Percentiles rank a stretch among this genome's conserved stretches.
phyloP scores from a whole-genome alignment of 1,140 invertebrate species.

The Nilaparvata lugens region DNA sequence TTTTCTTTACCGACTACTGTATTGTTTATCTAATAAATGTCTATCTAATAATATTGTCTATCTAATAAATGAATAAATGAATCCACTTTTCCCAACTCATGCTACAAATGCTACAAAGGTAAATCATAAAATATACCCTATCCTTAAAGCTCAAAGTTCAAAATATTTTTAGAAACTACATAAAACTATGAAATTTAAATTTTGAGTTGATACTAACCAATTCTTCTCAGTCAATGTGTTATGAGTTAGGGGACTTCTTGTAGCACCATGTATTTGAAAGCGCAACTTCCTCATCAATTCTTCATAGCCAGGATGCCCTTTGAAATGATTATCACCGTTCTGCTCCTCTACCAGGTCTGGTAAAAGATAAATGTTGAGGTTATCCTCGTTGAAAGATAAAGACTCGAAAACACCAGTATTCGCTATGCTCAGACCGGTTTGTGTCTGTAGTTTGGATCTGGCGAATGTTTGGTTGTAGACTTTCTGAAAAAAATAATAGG shows the following conservation, averaged over 20 bases:
- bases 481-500: slow-evolving; percentile 39
- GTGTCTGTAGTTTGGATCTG: slow-evolving; percentile 57
- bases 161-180: not conserved
- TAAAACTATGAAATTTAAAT: slow-evolving; percentile 2
- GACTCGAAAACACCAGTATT: slow-evolving; percentile 44
- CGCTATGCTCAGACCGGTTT: slow-evolving; percentile 55
- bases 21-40: not conserved
- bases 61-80: not conserved
- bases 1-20: too few species aligned
- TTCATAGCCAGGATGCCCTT: slow-evolving; percentile 53
- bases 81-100: not conserved
- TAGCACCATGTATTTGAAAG: slow-evolving; percentile 55
- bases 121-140: not conserved
- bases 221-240: slow-evolving; percentile 54
- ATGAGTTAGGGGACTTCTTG: slow-evolving; percentile 51
- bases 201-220: slow-evolving; percentile 39
- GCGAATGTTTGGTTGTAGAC: slow-evolving; percentile 54
- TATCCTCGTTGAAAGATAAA: slow-evolving; percentile 36
- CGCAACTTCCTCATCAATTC: slow-evolving; percentile 51
- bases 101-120: not conserved
- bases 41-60: not conserved
- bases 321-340: not conserved
- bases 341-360: not conserved
- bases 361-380: not conserved
- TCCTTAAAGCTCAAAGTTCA: not conserved